A percentile compares a stretch with the other conserved stretches of the same genome.
phyloP scores from a whole-genome alignment of 1,140 invertebrate species.

The Zaprionus gabonicus region DNA sequence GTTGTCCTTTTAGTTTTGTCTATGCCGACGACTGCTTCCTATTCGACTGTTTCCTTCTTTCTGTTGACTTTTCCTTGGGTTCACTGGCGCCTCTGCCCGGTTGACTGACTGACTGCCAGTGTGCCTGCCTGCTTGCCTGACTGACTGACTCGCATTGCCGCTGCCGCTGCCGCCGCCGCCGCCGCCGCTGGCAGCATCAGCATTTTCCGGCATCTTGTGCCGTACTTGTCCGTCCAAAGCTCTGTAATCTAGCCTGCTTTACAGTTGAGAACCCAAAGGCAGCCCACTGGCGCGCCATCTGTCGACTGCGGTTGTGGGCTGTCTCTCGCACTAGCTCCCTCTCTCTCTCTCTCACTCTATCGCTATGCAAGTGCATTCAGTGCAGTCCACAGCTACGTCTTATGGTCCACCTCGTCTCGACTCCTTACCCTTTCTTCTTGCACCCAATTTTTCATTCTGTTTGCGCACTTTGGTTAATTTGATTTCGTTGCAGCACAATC shows the following conservation, averaged over 20 bases:
- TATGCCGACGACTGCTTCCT: constrained; percentile 25
- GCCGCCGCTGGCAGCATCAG: constrained; percentile 8
- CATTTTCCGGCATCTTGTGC: constrained; percentile 56
- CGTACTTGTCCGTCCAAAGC: constrained; percentile 51
- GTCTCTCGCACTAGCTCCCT: background rate
- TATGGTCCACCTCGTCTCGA: background rate
- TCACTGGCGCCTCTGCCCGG: constrained; percentile 44
- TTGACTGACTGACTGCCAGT: background rate
- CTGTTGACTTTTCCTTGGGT: constrained; percentile 67
- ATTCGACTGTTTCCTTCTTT: constrained; percentile 61
- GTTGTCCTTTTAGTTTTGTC: constrained; percentile 40
- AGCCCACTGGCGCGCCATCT: constrained; percentile 41
- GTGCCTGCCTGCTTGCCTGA: background rate
- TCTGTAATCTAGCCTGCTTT: constrained; percentile 79
- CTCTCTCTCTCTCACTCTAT: background rate
- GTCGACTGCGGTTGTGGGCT: constrained; percentile 65
- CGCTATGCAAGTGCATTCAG: background rate
- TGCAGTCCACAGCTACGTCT: background rate
- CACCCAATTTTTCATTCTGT: constrained; percentile 43
- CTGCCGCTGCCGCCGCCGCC: no score
- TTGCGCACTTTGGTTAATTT: constrained; percentile 79
- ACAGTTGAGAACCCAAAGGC: constrained; percentile 70
- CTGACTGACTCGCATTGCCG: background rate
- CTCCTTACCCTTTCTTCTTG: background rate
- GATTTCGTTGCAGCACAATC: constrained; percentile 56